Evolutionary conservation across 2,113 vertebrate species (phyloP).

Genomic region (Amphiprion percula): DNA sequence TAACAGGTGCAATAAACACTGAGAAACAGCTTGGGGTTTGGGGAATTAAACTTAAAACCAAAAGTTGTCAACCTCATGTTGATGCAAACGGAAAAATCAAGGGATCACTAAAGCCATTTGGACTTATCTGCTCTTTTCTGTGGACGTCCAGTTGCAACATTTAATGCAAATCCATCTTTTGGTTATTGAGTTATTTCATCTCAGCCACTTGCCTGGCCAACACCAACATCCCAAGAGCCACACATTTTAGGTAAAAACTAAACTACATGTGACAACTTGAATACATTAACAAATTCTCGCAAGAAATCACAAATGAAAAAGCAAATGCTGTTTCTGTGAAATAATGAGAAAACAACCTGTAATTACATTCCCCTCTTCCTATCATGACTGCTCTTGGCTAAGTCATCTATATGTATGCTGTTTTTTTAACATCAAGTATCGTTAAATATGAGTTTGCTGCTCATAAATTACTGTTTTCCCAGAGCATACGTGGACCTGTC

Average conservation of each 20-base stretch:
- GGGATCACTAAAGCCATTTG: background rate
- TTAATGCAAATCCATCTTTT: background rate
- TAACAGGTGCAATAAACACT: no score
- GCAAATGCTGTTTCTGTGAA: slow-evolving; percentile 3
- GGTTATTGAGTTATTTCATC: slow-evolving; percentile 5
- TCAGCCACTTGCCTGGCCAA: background rate
- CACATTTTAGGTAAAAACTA: background rate
- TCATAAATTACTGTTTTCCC: slow-evolving; percentile 26
- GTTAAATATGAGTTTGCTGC: slow-evolving; percentile 2
- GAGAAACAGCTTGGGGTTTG: no score
- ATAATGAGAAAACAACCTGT: slow-evolving; percentile 16
- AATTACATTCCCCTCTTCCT: slow-evolving; percentile 12
- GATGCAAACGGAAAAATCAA: no score
- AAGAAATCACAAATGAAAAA: slow-evolving; percentile 6
- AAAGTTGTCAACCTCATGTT: no score
- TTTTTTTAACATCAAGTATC: slow-evolving; percentile 4
- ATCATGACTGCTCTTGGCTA: background rate
- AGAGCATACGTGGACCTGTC: slow-evolving; percentile 11
- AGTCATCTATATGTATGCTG: background rate
- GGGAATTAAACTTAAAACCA: no score
- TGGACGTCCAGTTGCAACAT: background rate
- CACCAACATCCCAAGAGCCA: background rate
- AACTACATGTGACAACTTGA: background rate
- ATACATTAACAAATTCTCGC: background rate
- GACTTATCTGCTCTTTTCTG: background rate